A percentile compares a stretch with the other conserved stretches of the same genome.
Conservation (phyloP, 1,140 invertebrate genomes). For the Ostrea edulis region DNA sequence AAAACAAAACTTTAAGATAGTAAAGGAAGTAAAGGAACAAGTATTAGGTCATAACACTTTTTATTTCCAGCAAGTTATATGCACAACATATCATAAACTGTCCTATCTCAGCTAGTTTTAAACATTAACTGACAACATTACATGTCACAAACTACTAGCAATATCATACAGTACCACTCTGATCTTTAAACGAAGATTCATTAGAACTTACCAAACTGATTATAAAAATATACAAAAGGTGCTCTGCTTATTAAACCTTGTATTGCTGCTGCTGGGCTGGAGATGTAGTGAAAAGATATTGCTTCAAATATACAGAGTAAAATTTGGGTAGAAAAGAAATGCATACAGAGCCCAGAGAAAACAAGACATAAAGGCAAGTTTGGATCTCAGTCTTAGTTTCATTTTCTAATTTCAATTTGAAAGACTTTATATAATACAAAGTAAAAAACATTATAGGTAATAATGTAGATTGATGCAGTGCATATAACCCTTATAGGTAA, state of each 20-base stretch:
- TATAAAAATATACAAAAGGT: conserved; percentile 1
- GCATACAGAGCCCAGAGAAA: neutral
- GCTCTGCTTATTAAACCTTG: neutral
- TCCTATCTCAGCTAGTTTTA: neutral
- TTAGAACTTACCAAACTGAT: neutral
- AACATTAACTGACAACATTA: conserved; percentile 21
- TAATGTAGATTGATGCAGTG: neutral
- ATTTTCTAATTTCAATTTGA: neutral
- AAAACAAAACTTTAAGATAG: too few species aligned
- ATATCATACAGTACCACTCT: neutral
- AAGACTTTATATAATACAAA: neutral
- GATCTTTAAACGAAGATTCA: neutral
- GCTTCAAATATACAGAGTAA: neutral
- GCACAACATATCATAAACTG: conserved; percentile 23
- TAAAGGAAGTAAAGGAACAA: neutral
- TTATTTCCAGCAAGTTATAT: conserved; percentile 28
- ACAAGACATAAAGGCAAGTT: neutral
- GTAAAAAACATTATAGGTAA: neutral
- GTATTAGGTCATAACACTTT: neutral
- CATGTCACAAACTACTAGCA: conserved; percentile 13
- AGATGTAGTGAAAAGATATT: neutral
- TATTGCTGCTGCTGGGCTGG: neutral
- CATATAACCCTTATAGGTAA: conserved; percentile 23
- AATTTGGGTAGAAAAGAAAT: neutral
- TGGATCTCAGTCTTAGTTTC: neutral